Base-by-base conservation (phyloP, 2,797 vertebrate species). In the Channallabes apus region DNA sequence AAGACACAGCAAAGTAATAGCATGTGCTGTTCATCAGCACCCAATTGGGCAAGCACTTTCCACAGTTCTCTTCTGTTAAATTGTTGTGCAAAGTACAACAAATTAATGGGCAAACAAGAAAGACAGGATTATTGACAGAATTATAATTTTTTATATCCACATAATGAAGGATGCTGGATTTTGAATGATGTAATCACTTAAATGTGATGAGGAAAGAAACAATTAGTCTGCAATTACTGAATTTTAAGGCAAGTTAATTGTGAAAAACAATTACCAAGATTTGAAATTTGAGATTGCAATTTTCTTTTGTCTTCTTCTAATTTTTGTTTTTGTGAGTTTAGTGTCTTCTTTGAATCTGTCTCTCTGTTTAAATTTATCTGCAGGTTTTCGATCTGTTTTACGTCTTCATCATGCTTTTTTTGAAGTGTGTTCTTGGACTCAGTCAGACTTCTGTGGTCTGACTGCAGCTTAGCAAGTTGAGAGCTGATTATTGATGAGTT, bases 61-160 rank as follows among this genome's bases (percentile, higher is more conserved):
- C 89, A 88, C 94, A 95, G 80, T 72, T 93, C 67, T 54, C 92
- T 90, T 93, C 92, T 91, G 85, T 90, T 81, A 46, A n/a, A 64
- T 38, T 62, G 54, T 32, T 22, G 2, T 14, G 14, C 5, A 73
- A 83, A 61, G 62, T 61, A 62, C 38, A 32, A 22, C 4, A 12
- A 20, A 0, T 22, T 51, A 41, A 62, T 46, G 6, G 35, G 3
- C 0, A 6, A 32, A 78, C 22, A 73, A 38, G 17, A 61, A 38
- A 64, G 38, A 80, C 22, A 79, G 22, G 38, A 46, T 35, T 35
- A 22, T 22, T 24, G 20, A 18, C 15, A 15, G 1, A 27, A 46
- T 32, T 46, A 77, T 77, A 29, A 9, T 18, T 75, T 54, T 76
- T 18, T 75, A 6, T 75, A 29, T 56, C 24, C 27, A 27, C 29